phyloP scores from a whole-genome alignment of 2,113 vertebrate species.

The Herpailurus yagouaroundi region DNA sequence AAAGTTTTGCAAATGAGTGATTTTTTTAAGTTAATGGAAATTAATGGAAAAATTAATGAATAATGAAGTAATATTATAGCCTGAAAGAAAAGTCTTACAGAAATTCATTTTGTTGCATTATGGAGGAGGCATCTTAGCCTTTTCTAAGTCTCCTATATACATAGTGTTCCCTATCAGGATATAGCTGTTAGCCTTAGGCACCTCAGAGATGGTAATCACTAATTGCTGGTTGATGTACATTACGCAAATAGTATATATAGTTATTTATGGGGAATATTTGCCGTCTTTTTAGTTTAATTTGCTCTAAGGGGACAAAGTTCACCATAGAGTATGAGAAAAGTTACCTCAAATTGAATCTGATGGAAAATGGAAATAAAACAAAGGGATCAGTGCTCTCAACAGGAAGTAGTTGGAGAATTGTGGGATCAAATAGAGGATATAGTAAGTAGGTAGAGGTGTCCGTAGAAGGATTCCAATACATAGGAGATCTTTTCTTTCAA shows the following conservation, averaged over 20 bases:
- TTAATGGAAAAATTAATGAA: neutral
- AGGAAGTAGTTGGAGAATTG: neutral
- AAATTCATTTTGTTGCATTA: neutral
- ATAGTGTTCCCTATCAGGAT: neutral
- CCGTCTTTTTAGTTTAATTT: neutral
- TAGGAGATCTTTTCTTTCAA: neutral
- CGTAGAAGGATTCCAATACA: neutral
- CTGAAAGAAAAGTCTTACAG: neutral
- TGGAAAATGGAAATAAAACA: neutral
- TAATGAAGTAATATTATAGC: neutral
- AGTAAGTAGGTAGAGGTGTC: neutral
- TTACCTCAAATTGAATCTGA: neutral
- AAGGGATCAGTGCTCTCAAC: neutral
- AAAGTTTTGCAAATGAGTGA: neutral
- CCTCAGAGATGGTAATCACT: neutral
- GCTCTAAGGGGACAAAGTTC: neutral
- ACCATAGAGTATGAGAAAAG: neutral
- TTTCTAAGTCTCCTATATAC: neutral
- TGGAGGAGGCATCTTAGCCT: neutral
- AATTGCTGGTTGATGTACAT: neutral
- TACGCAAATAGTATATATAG: neutral
- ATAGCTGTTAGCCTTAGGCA: neutral
- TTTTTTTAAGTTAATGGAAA: neutral
- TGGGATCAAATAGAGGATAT: neutral
- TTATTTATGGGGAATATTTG: neutral